These are phyloP conservation scores for Tetramorium simillimum DNA, from an alignment of 1,140 invertebrate genomes.

Conservation along the genomic window DNA sequence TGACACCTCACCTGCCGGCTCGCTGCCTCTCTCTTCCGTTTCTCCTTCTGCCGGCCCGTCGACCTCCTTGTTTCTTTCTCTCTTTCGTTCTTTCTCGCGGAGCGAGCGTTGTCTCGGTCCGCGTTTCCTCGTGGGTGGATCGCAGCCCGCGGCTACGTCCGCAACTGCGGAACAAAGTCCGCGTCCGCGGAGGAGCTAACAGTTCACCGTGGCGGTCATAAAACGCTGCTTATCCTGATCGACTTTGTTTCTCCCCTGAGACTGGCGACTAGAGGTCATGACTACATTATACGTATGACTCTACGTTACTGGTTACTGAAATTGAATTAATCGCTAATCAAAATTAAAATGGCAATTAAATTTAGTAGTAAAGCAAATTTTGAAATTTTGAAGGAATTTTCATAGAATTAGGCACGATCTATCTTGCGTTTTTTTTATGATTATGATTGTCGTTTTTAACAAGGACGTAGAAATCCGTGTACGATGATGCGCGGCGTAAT, in stretches of 20 bases:
- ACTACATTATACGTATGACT: constrained; percentile 14
- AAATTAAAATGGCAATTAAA: neutral
- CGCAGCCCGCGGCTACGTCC: constrained; percentile 72
- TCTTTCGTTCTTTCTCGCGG: constrained; percentile 37
- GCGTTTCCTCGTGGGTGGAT: constrained; percentile 85
- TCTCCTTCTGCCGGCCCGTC: constrained; percentile 42
- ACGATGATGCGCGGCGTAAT: constrained; percentile 65
- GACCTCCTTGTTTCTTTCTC: constrained; percentile 27
- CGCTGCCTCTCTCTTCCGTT: constrained; percentile 54
- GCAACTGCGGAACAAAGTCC: constrained; percentile 74
- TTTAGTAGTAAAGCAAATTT: neutral
- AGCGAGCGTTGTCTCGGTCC: constrained; percentile 43
- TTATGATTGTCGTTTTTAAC: neutral
- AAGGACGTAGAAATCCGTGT: constrained; percentile 55
- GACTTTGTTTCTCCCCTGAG: constrained; percentile 27
- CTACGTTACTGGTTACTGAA: neutral
- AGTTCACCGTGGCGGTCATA: constrained; percentile 42
- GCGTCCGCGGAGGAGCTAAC: constrained; percentile 58
- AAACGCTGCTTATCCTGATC: constrained; percentile 67
- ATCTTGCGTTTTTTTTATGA: constrained; percentile 16
- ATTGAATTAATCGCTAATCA: neutral
- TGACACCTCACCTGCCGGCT: constrained; percentile 85
- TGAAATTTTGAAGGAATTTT: neutral
- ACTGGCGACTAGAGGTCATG: constrained; percentile 27
- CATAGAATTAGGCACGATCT: neutral